phyloP scores from a whole-genome alignment of 2,888 invertebrate genomes.

The Apeira syringaria region DNA sequence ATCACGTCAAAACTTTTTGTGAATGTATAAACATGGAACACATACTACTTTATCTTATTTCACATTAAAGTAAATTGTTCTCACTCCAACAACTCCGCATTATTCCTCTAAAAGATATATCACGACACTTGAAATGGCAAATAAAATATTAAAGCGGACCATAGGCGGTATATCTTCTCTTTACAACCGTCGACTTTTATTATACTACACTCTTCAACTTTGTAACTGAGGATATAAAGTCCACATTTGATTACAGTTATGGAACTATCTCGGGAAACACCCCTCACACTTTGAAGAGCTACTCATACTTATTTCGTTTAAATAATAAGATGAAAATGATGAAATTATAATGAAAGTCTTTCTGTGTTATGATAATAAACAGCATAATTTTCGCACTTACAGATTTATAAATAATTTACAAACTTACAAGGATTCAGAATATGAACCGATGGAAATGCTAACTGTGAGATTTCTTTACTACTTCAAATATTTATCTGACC shows the following conservation, averaged over 20 bases:
- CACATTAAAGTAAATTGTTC: constrained; percentile 15
- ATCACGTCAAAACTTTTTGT: no score
- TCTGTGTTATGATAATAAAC: not conserved
- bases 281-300: not conserved
- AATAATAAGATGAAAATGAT: constrained; percentile 1
- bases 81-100: constrained; percentile 12
- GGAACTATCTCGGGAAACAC: not conserved
- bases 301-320: constrained; percentile 4
- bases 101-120: constrained; percentile 23
- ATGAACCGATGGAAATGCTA: no score
- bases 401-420: no score
- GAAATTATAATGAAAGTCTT: not conserved
- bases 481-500: no score
- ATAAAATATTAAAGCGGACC: constrained; percentile 23
- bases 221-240: not conserved
- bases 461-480: no score
- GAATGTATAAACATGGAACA: no score
- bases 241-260: not conserved
- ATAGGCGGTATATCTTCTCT: constrained; percentile 6
- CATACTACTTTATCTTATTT: not conserved
- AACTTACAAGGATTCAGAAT: no score
- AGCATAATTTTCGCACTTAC: no score
- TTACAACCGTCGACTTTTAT: constrained; percentile 1
- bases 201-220: not conserved
- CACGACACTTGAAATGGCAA: constrained; percentile 13